A percentile compares a stretch with the other conserved stretches of the same genome.
These are phyloP conservation scores for Drosophila simulans DNA, from an alignment of 1,140 invertebrate species.

Conservation along the genomic window DNA sequence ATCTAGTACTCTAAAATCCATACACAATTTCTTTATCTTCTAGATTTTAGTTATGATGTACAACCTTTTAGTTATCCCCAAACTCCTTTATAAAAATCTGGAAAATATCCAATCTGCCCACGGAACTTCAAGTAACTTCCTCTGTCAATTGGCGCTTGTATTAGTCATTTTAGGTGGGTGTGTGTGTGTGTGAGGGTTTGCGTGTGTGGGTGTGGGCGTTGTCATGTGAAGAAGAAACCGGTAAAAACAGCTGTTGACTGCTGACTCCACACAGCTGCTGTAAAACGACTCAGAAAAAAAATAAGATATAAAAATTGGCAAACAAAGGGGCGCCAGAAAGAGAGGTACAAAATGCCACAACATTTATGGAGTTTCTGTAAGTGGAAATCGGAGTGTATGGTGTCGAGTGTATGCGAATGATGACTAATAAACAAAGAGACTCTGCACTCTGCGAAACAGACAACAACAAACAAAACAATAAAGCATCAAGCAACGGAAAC, in stretches of 20 bases:
- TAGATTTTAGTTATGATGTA: background rate
- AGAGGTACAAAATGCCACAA: background rate
- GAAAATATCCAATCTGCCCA: conserved; percentile 35
- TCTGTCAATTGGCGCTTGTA: conserved; percentile 15
- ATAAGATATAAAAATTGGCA: conserved; percentile 36
- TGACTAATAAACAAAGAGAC: conserved; percentile 69
- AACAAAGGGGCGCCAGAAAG: conserved; percentile 54
- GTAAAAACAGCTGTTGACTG: conserved; percentile 67
- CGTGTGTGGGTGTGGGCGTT: conserved; percentile 64
- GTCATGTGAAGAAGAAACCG: conserved; percentile 44
- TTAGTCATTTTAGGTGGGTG: background rate
- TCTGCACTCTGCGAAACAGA: conserved; percentile 28
- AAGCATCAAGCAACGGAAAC: conserved; percentile 32
- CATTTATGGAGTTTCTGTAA: conserved; percentile 61
- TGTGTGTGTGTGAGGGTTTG: conserved; percentile 23
- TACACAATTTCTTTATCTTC: background rate
- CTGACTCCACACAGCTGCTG: conserved; percentile 41
- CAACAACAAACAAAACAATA: conserved; percentile 50
- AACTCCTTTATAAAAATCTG: background rate
- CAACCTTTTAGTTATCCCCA: background rate
- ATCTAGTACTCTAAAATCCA: background rate
- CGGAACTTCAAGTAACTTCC: conserved; percentile 50
- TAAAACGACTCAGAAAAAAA: conserved; percentile 14
- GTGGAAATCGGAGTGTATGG: conserved; percentile 45
- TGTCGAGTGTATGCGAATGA: conserved; percentile 11